Base-by-base conservation (phyloP, 2,888 invertebrate genomes). In the Amorpha juglandis region DNA sequence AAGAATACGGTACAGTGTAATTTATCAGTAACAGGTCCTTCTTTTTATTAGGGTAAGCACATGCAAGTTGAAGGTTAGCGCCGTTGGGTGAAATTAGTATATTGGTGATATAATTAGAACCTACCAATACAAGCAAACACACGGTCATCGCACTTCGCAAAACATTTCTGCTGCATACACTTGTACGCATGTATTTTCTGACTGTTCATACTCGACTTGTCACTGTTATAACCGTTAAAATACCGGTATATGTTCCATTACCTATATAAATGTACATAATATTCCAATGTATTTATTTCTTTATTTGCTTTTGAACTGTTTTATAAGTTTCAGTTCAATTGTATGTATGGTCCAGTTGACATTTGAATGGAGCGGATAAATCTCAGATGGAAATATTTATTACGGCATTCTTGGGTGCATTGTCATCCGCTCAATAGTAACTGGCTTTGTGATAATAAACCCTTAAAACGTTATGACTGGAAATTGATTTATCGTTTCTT, bases 81-180 rank as follows among this genome's bases (percentile, higher is more conserved):
- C 47, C 38, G 35, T 47, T 58, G 35, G 14, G 14, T 58, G 48
- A 48, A 58, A 48, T 65, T 68, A 70, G 65, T 66, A 63, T 58
- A 53, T 63, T 72, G 79, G 74, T 72, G 83, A 80, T 88, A 89
- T 88, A 82, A 85, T 83, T 88, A 88, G 88, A 85, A 77, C 75
- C 77, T 72, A 76, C 71, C 71, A 78, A 76, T 73, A 71, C 76
- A 79, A 79, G 79, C 78, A 79, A 67, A 73, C 75, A 71, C 71
- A 80, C 82, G 88, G 88, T 88, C 88, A 78, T 81, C 87, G 87
- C 84, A 83, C 88, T 84, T 83, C 72, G 77, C 76, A 78, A 83
- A 81, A 81, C 79, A 35, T 64, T 51, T 63, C 51, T 65, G 67
- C 63, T 79, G 76, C 76, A 80, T 73, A 75, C 71, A 68, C 67